These are phyloP conservation scores for Eupithecia vulgata DNA, from an alignment of 2,888 invertebrate species.

Conservation along the genomic window DNA sequence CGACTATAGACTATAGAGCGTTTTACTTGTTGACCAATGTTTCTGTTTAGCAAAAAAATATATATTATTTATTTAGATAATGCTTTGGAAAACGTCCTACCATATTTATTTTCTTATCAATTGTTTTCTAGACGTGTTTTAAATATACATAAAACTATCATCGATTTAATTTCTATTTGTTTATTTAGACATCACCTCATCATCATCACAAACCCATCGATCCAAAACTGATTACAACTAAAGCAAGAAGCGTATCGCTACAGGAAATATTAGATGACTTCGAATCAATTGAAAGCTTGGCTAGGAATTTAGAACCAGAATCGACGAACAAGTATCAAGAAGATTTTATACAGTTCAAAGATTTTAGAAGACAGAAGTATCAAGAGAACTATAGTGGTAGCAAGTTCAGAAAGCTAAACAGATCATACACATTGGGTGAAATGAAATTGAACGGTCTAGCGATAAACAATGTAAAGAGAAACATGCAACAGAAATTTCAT, in stretches of 20 bases:
- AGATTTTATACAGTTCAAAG: conserved; percentile 60
- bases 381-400: conserved; percentile 53
- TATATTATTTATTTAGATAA: too few species aligned
- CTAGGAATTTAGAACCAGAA: conserved; percentile 42
- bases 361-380: conserved; percentile 66
- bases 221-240: conserved; percentile 52
- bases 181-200: conserved; percentile 67
- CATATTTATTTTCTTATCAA: neutral
- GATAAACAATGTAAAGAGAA: conserved; percentile 48
- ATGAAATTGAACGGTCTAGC: conserved; percentile 63
- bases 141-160: neutral
- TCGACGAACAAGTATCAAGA: conserved; percentile 30
- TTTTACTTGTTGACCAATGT: neutral
- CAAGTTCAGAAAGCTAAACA: conserved; percentile 59
- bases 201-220: conserved; percentile 61
- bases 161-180: conserved; percentile 26
- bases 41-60: neutral
- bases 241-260: conserved; percentile 51
- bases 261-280: conserved; percentile 68
- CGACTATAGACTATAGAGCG: too few species aligned
- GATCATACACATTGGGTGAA: conserved; percentile 64
- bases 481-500: conserved; percentile 51
- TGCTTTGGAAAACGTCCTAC: too few species aligned
- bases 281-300: conserved; percentile 61
- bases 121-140: neutral